A percentile compares a stretch with the other conserved stretches of the same genome.
Evolutionary conservation across 2,113 vertebrate genomes (phyloP).

Genomic region (Gobius niger): DNA sequence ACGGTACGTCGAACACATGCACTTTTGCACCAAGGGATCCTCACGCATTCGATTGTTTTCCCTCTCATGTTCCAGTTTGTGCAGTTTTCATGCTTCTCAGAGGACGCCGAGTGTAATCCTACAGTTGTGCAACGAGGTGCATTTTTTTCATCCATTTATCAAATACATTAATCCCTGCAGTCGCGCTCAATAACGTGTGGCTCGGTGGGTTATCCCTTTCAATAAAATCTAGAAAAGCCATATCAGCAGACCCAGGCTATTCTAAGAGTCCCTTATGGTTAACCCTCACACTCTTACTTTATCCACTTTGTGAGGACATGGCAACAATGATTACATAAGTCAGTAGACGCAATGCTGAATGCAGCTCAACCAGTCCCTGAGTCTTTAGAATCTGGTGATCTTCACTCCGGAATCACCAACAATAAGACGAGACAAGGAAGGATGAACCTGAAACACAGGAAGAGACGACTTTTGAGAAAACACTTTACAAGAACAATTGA

Average conservation of each 20-base stretch:
- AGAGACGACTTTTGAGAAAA: neutral
- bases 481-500: too few species aligned
- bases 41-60: conserved; percentile 65
- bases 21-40: conserved; percentile 47
- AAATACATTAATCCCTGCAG: conserved; percentile 64
- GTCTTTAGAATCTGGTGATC: conserved; percentile 76
- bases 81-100: conserved; percentile 63
- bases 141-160: conserved; percentile 62
- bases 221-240: conserved; percentile 64
- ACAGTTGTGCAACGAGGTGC: conserved; percentile 67
- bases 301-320: conserved; percentile 28
- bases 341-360: conserved; percentile 47
- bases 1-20: conserved; percentile 66
- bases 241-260: conserved; percentile 60
- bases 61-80: conserved; percentile 56
- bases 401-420: conserved; percentile 76
- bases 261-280: conserved; percentile 37
- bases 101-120: conserved; percentile 55
- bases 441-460: conserved; percentile 72
- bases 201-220: conserved; percentile 66
- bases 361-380: conserved; percentile 49
- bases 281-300: neutral
- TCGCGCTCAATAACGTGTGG: conserved; percentile 50
- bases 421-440: conserved; percentile 76
- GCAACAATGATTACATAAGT: conserved; percentile 58